Percentiles rank a stretch among this genome's conserved stretches.
phyloP scores from a whole-genome alignment of 2,113 vertebrate genomes.

The Clupea harengus region DNA sequence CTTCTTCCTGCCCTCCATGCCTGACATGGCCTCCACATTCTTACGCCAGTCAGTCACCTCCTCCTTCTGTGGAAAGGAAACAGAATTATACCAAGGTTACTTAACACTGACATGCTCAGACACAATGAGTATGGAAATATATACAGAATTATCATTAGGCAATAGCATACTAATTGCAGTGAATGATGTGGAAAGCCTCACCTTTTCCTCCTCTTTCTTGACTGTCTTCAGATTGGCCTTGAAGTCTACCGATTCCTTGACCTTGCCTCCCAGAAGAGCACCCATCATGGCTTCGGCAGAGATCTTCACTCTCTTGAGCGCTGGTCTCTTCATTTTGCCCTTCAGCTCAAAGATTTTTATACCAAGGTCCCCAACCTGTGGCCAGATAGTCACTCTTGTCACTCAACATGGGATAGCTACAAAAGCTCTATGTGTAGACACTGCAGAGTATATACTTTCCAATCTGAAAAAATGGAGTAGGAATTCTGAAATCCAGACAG shows the following conservation, averaged over 20 bases:
- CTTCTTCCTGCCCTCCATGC: conserved; percentile 61
- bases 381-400: neutral
- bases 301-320: conserved; percentile 72
- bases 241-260: conserved; percentile 76
- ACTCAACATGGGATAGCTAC: neutral
- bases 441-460: neutral
- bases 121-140: too few relatives aligned
- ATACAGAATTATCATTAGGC: neutral
- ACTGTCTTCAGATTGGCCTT: conserved; percentile 77
- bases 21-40: conserved; percentile 59
- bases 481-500: neutral
- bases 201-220: conserved; percentile 78
- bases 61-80: conserved; percentile 24
- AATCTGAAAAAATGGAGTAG: neutral
- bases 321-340: conserved; percentile 79
- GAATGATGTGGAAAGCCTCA: conserved; percentile 22
- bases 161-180: neutral
- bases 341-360: conserved; percentile 75
- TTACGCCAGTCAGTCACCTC: conserved; percentile 61
- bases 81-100: neutral
- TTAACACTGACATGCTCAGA: neutral
- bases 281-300: conserved; percentile 79
- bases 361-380: conserved; percentile 67
- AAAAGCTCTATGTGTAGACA: too few relatives aligned
- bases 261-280: conserved; percentile 69